Evolutionary conservation across 2,888 invertebrate genomes (phyloP), one percentile per base, ranked within the genome.

Genomic region (Tetragonisca angustula): DNA sequence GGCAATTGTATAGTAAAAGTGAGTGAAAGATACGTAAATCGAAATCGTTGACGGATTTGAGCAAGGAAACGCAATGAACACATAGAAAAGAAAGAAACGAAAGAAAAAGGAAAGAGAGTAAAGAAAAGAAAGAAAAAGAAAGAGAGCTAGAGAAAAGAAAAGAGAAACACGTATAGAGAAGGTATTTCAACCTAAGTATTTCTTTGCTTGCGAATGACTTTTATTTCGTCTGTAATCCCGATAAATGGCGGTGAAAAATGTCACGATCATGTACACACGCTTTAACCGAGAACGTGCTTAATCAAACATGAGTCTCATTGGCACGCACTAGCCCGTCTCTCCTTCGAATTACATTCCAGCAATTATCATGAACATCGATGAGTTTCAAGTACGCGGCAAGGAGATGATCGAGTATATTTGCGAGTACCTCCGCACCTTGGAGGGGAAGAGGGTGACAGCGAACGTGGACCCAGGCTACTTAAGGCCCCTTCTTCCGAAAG

Each of bases 381-480:
- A 98, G 94, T 98, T 99, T 95, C 96, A 98, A 76, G 95, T 96
- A 81, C 96, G 97, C 79, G 99, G 98, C 71, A 97, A 97, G 94
- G 98, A 98, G 95, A 99, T 99, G 98, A 97, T 99, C 87, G 99
- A 99, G 93, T 99, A 98, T 94, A 98, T 99, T 90, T 98, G 98
- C 94, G 96, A 97, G 89, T 99, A 99, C 93, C 95, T 98, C 95
- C 97, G 96, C 84, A 97, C 97, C n/a, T 95, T 99, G 88, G 96
- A 96, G 24, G 95, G 96, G 54, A 96, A 98, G 76, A 96, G 98
- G 50, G 99, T 99, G 27, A 98, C 98, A 15, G 98, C 99, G 0
- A 96, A 97, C 87, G 97, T 99, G 54, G 98, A 98, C 93, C 99
- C 99, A 0, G 99, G 99, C 2, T 99, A 99, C 95, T 95, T 99